Evolutionary conservation across 92 coral and sea anemone species (phyloP).

Genomic region (Zoanthus gigantus): DNA sequence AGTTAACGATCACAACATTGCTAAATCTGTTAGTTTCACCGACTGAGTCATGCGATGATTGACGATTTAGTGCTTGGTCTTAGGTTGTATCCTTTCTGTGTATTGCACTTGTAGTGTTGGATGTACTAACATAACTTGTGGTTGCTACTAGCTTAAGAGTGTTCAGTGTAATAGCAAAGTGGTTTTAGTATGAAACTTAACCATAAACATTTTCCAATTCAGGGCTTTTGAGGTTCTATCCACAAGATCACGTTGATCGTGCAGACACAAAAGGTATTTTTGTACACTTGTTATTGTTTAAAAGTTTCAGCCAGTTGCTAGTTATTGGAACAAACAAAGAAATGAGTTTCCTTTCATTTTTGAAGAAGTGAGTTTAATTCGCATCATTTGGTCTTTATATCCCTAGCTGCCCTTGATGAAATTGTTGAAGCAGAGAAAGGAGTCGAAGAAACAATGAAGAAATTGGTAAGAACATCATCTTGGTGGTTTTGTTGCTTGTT

Average conservation of each 20-base stretch:
- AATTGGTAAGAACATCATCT: conserved; percentile 66
- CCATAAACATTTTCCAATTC: neutral
- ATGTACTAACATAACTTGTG: too few relatives aligned
- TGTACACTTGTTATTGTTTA: too few relatives aligned
- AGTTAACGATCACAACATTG: neutral
- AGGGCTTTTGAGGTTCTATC: conserved; percentile 91
- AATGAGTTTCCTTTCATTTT: too few relatives aligned
- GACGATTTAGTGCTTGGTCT: neutral
- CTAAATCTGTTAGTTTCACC: neutral
- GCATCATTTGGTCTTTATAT: neutral
- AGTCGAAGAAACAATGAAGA: conserved; percentile 85
- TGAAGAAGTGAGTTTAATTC: too few relatives aligned
- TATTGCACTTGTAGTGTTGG: too few relatives aligned
- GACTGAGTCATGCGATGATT: neutral
- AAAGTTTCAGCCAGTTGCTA: too few relatives aligned
- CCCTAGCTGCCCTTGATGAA: conserved; percentile 85
- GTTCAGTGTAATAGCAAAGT: too few relatives aligned
- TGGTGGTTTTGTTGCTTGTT: neutral
- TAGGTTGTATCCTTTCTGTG: neutral
- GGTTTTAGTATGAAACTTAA: neutral
- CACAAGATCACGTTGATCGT: conserved; percentile 76
- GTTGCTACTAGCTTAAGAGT: too few relatives aligned
- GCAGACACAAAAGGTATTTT: conserved; percentile 83
- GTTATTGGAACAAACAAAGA: too few relatives aligned
- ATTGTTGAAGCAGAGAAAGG: conserved; percentile 81